These are phyloP conservation scores for Thalassophryne amazonica DNA, from an alignment of 2,797 vertebrate species.

Conservation along the genomic window DNA sequence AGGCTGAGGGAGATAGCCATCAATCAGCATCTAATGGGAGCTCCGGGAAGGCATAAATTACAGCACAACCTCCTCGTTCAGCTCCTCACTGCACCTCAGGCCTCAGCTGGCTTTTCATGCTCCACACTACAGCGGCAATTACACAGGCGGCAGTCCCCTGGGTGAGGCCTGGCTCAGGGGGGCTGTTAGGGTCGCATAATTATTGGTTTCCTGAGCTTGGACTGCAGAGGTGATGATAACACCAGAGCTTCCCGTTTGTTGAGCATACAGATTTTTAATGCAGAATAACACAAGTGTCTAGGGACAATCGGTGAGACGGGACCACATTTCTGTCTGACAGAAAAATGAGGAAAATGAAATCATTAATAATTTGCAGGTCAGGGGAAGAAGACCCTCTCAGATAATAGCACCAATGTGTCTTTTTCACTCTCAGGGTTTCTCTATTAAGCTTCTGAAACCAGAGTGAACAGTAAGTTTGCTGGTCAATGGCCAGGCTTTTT, in stretches of 20 bases:
- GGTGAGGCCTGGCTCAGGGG: conserved; percentile 28
- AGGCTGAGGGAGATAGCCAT: conserved; percentile 17
- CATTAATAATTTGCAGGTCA: conserved; percentile 41
- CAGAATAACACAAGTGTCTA: conserved; percentile 18
- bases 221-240: conserved; percentile 38
- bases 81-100: conserved; percentile 40
- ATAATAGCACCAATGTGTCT: conserved; percentile 5
- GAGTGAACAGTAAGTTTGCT: no score
- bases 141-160: conserved; percentile 38
- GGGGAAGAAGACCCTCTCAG: conserved; percentile 7
- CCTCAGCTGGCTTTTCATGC: conserved; percentile 64
- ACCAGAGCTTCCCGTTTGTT: conserved; percentile 32
- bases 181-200: conserved; percentile 42
- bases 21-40: conserved; percentile 25
- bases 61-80: conserved; percentile 7
- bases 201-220: conserved; percentile 42
- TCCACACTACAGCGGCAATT: conserved; percentile 69
- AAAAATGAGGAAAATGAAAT: not conserved
- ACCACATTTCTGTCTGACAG: not conserved
- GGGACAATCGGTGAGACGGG: conserved; percentile 3
- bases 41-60: conserved; percentile 7
- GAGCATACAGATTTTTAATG: not conserved
- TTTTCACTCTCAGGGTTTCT: not conserved
- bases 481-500: no score
- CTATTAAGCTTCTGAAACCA: not conserved